Base-by-base conservation (phyloP, 2,888 invertebrate genomes). In the Drosophila incognita region DNA sequence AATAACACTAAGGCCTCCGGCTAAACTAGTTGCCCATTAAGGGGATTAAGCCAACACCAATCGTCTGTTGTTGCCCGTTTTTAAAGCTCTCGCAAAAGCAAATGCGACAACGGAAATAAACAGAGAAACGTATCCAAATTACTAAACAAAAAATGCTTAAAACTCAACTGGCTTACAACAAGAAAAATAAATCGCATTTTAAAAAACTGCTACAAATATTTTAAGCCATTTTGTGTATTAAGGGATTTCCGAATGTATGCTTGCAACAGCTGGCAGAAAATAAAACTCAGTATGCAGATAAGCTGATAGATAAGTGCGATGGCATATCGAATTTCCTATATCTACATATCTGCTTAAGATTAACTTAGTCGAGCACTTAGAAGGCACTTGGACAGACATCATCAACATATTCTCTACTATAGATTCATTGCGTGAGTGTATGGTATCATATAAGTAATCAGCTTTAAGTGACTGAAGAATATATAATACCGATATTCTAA, bases 161-260 rank as follows among this genome's bases (percentile, higher is more conserved):
- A 2, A 46, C n/a, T 27, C 35, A 46, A 21, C 52, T 15, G 21
- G 56, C 36, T 57, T 13, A 56, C 49, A 51, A 29, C 29, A 35
- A 51, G 21, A 24, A 29, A 58, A 69, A 27, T 51, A 68, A 69
- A 73, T 54, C 51, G 60, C 63, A 54, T 70, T 74, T 67, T n/a
- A 42, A 68, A 70, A 77, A 73, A 60, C 54, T 72, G 51, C 67
- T 21, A 63, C 65, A 75, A 80, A 75, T 69, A 71, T 66, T 79
- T 76, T 61, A 86, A 86, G 81, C 78, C 72, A 62, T 64, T 83
- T 61, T 1, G 64, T 58, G 64, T 48, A 56, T 56, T 51, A 64
- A 54, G 56, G 74, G 70, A 77, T 74, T 78, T 81, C 65, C 74
- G 58, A 57, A 65, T 46, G 1, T 15, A 15, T 15, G 15, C 8